Base-by-base conservation (phyloP, 2,797 vertebrate genomes). In the Cossypha caffra region DNA sequence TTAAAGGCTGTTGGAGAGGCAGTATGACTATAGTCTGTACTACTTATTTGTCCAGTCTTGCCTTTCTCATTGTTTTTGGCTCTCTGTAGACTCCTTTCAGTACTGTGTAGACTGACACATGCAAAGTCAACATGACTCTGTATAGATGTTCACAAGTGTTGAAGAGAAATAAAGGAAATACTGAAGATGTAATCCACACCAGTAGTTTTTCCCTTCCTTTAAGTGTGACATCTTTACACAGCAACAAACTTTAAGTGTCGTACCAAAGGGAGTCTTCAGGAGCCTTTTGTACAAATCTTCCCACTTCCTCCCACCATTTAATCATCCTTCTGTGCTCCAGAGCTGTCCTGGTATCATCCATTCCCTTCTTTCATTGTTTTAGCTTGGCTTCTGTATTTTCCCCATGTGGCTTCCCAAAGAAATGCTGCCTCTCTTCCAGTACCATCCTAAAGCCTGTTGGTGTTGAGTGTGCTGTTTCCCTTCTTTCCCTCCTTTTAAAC, bases 231-330 rank as follows among this genome's bases (percentile, higher is more conserved):
- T 91, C 78, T 93, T 87, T 87, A 91, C 3, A 2, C 57, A 74
- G 57, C 45, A 87, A 50, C 52, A 93, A 80, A 76, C 67, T 86
- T 92, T 37, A 62, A 95, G 38, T 85, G 48, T 85, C 10, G 19
- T 79, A 88, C 88, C 61, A 86, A 93, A 95, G 68, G 48, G 86
- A 83, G 50, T 58, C 68, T 87, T 94, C 81, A 87, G 75, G 75
- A 87, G 51, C 72, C 71, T 85, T 89, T 68, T 82, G 64, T 74
- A 82, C 54, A 76, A 87, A 80, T 92, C 71, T 85, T 89, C 55
- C 75, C 31, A 29, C 31, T 35, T 82, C 75, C 35, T 96, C 50
- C 61, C 50, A 89, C 42, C n/a, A 35, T 77, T 85, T 87, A 93
- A 74, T 95, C 64, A 71, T 95, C 57, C 21, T 92, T 79, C 52